phyloP scores from a whole-genome alignment of 2,888 invertebrate species.

The Drosophila atripex region DNA sequence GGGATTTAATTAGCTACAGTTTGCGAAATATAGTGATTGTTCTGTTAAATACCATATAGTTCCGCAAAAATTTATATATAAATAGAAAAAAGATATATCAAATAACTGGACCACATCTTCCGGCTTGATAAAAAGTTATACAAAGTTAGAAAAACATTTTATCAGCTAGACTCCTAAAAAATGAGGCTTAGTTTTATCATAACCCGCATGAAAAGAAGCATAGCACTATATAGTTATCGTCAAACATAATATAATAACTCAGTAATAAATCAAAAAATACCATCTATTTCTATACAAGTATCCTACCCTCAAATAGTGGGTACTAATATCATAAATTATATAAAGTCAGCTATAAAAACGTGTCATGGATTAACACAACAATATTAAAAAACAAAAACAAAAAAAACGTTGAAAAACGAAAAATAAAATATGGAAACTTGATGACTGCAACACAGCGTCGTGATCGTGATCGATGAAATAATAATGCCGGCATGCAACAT shows the following conservation, averaged over 20 bases:
- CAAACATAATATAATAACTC: too few relatives aligned
- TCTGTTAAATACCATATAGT: not conserved
- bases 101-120: not conserved
- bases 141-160: too few relatives aligned
- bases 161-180: not conserved
- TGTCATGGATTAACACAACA: constrained; percentile 15
- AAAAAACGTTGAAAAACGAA: constrained; percentile 10
- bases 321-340: constrained; percentile 14
- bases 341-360: constrained; percentile 12
- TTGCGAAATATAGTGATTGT: constrained; percentile 8
- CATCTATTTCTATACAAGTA: too few relatives aligned
- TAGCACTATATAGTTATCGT: too few relatives aligned
- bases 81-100: not conserved
- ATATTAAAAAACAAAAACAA: constrained; percentile 20
- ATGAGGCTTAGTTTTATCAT: not conserved
- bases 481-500: constrained; percentile 23
- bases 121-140: not conserved
- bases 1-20: constrained; percentile 28
- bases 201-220: not conserved
- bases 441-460: constrained; percentile 10
- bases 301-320: not conserved
- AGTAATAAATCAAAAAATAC: too few relatives aligned
- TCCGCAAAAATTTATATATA: not conserved
- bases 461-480: constrained; percentile 41
- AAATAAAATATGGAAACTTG: constrained; percentile 13